Evolutionary conservation across 2,797 vertebrate genomes (phyloP).

Genomic region (Otolemur crassicaudatus): DNA sequence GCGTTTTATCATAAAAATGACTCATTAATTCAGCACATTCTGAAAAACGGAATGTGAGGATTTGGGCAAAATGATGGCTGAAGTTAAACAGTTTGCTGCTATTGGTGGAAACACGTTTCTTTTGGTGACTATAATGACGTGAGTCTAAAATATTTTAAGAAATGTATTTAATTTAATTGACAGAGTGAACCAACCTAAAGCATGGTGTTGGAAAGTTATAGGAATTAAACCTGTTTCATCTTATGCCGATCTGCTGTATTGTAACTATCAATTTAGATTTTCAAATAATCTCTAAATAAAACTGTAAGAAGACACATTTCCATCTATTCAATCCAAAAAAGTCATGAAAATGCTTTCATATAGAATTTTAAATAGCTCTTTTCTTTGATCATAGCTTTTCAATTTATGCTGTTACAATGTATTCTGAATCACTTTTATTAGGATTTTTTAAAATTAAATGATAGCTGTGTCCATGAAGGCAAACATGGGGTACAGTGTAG

Average conservation of each 20-base stretch:
- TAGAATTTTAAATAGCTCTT: background rate
- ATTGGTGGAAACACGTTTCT: background rate
- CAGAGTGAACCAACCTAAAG: background rate
- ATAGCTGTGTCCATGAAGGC: too few relatives aligned
- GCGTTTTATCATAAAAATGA: conserved; percentile 63
- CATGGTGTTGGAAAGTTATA: background rate
- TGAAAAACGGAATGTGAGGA: conserved; percentile 58
- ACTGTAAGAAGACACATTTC: background rate
- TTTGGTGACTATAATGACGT: background rate
- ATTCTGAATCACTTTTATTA: background rate
- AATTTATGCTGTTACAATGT: background rate
- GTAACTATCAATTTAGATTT: background rate
- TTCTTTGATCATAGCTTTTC: background rate
- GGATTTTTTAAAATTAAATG: too few relatives aligned
- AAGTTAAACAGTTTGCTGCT: background rate
- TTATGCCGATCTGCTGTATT: background rate
- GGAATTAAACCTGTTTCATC: background rate
- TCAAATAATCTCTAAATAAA: conserved; percentile 15
- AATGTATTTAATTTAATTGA: conserved; percentile 32
- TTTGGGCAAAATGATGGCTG: conserved; percentile 37
- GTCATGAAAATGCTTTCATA: background rate
- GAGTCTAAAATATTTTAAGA: background rate
- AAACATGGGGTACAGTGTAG: too few relatives aligned
- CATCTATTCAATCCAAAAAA: background rate
- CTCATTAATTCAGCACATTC: conserved; percentile 62